A percentile compares a stretch with the other conserved stretches of the same genome.
phyloP scores from a whole-genome alignment of 1,140 invertebrate species.

The Thalassaphorura encarpata region DNA sequence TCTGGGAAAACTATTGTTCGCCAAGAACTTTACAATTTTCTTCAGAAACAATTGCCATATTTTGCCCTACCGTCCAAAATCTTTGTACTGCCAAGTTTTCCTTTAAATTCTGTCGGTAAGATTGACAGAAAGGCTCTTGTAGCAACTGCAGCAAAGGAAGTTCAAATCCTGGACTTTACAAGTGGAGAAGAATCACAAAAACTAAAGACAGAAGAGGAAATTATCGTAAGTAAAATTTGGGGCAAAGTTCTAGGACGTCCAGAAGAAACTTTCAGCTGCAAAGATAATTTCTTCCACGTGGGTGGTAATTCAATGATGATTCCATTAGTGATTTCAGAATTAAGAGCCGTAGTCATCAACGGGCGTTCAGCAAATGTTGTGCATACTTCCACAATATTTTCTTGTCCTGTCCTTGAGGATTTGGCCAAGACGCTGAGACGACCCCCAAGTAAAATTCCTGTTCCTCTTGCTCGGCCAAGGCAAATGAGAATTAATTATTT shows the following conservation, averaged over 20 bases:
- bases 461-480: background rate
- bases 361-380: background rate
- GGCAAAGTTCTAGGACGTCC: background rate
- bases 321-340: background rate
- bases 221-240: background rate
- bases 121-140: background rate
- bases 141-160: too few relatives aligned
- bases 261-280: background rate
- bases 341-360: too few relatives aligned
- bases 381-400: background rate
- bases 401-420: background rate
- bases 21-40: background rate
- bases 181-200: too few relatives aligned
- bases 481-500: background rate
- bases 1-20: too few relatives aligned
- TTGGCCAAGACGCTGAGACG: too few relatives aligned
- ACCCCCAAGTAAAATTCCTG: too few relatives aligned
- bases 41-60: background rate
- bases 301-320: background rate
- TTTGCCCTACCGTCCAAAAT: background rate
- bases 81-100: background rate
- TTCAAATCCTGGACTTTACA: too few relatives aligned
- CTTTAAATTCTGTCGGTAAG: background rate
- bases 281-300: background rate
- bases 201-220: too few relatives aligned